phyloP scores from a whole-genome alignment of 2,888 invertebrate species.

The Aphelenchoides bicaudatus region DNA sequence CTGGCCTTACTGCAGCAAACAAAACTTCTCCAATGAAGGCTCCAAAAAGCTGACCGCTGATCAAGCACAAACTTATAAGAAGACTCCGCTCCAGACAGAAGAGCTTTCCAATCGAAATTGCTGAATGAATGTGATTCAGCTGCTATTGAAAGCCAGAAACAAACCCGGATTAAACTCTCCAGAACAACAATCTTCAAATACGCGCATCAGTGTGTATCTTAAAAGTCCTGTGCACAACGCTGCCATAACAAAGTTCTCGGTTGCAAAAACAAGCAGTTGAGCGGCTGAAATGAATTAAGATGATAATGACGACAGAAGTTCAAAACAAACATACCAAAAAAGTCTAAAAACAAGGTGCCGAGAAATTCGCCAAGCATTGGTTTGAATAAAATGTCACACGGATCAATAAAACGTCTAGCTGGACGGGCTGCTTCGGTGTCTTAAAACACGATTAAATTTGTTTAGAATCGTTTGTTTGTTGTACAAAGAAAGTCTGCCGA shows the following conservation, averaged over 20 bases:
- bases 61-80: not conserved
- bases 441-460: too few species aligned
- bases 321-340: conserved; percentile 9
- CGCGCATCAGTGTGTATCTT: conserved; percentile 6
- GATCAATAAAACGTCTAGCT: conserved; percentile 2
- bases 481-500: too few species aligned
- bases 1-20: not conserved
- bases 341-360: not conserved
- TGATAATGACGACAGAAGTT: not conserved
- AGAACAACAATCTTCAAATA: not conserved
- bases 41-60: not conserved
- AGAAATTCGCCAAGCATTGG: conserved; percentile 12
- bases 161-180: conserved; percentile 13
- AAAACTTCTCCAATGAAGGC: conserved; percentile 12
- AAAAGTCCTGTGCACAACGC: not conserved
- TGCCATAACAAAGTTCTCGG: conserved; percentile 1
- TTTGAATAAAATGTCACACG: conserved; percentile 7
- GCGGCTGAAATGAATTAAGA: not conserved
- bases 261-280: conserved; percentile 7
- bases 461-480: too few species aligned
- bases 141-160: too few species aligned
- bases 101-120: conserved; percentile 3
- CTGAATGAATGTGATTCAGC: too few species aligned
- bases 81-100: conserved; percentile 3
- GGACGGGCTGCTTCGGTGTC: not conserved